Percentiles rank a stretch among this genome's conserved stretches.
Evolutionary conservation across 2,888 invertebrate genomes (phyloP).

Genomic region (Helleia helle): DNA sequence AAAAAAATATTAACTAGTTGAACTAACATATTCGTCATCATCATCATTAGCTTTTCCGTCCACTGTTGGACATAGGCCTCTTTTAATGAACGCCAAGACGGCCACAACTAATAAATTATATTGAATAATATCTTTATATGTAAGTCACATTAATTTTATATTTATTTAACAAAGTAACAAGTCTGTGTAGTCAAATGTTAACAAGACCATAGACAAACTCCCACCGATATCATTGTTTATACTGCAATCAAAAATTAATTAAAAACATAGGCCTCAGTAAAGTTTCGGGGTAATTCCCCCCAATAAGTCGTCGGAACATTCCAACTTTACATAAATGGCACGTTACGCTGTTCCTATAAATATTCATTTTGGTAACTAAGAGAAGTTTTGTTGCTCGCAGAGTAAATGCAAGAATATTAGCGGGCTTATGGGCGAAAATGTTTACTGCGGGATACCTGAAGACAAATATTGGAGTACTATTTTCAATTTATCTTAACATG

Average conservation of each 20-base stretch:
- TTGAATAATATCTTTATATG: too few relatives aligned
- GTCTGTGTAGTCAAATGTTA: too few relatives aligned
- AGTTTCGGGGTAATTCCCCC: slow-evolving; percentile 4
- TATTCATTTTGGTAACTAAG: slow-evolving; percentile 66
- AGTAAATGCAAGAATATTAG: slow-evolving; percentile 60
- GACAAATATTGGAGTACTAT: slow-evolving; percentile 28
- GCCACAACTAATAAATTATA: too few relatives aligned
- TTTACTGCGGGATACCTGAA: slow-evolving; percentile 35
- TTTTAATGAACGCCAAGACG: too few relatives aligned
- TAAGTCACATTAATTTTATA: too few relatives aligned
- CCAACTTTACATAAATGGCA: slow-evolving; percentile 67
- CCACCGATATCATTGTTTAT: background rate
- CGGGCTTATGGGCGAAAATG: slow-evolving; percentile 67
- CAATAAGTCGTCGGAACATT: slow-evolving; percentile 56
- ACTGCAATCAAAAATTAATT: slow-evolving; percentile 2
- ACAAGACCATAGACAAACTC: too few relatives aligned
- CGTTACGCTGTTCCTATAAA: slow-evolving; percentile 66
- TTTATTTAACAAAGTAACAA: too few relatives aligned
- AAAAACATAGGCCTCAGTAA: slow-evolving; percentile 3
- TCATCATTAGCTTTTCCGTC: too few relatives aligned
- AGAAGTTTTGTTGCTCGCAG: slow-evolving; percentile 51
- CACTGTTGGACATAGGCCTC: too few relatives aligned
- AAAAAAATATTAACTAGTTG: too few relatives aligned
- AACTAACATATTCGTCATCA: too few relatives aligned
- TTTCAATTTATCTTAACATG: slow-evolving; percentile 23